Evolutionary conservation across 2,888 invertebrate species (phyloP), one percentile per base, ranked within the genome.

Genomic region (Xestia sexstrigata): DNA sequence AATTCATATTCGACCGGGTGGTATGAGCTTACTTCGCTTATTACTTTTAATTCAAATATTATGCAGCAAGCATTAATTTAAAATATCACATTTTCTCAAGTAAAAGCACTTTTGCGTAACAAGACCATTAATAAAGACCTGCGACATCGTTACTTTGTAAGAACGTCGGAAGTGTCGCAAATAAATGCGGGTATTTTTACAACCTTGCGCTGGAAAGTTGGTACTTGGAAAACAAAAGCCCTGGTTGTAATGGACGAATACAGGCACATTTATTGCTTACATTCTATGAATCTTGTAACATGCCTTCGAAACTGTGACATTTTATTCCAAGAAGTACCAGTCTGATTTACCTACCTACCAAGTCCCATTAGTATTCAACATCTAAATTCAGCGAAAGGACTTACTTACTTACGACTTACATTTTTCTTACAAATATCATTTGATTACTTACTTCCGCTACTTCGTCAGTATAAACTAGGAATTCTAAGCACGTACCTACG

Each of bases 41-140:
- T 67, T 73, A 78, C 72, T 79, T 65, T 58, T 45, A 2, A 79
- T 69, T 69, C 35, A 74, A 80, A 79, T 80, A 66, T 69, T 63
- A 74, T 69, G 49, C 73, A 60, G 49, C 55, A 65, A 55, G 66
- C 58, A 65, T 77, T 84, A 35, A 76, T 82, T 74, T 72, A 82
- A 76, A 81, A 83, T 74, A 68, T 74, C 42, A 66, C 76, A 9
- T 76, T 76, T 76, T 55, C 66, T 35, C 20, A 70, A 66, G 66
- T 45, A 49, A 81, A 70, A 70, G 30, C 70, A n/a, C 52, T 76
- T 74, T 66, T 67, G 30, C n/a, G 7, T 81, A 42, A 76, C 81
- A 81, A 81, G 55, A 62, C 20, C 60, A 70, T 76, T 81, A 47
- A 67, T 76, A 49, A 62, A 70, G 42, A 55, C 75, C 42, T 52